These are phyloP conservation scores for Melanotaenia duboulayi DNA, from an alignment of 2,113 vertebrate genomes.

Conservation along the genomic window DNA sequence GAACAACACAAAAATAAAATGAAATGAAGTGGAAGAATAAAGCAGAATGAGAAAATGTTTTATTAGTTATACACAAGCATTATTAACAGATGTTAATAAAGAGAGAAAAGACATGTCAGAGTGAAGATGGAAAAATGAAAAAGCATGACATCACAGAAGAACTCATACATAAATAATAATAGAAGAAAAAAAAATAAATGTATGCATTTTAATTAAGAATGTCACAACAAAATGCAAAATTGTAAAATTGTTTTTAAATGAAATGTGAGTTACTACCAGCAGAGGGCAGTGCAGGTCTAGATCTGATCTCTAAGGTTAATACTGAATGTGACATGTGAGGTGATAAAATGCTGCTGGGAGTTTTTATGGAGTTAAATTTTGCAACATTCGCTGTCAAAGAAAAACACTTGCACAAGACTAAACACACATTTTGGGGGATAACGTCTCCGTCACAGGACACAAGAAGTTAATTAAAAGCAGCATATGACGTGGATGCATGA, in stretches of 20 bases:
- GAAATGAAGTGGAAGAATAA: slow-evolving; percentile 44
- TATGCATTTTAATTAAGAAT: not conserved
- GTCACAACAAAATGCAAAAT: slow-evolving; percentile 14
- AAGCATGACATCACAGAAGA: not conserved
- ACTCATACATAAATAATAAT: not conserved
- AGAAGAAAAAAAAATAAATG: no score
- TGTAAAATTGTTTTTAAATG: not conserved
- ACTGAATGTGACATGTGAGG: not conserved
- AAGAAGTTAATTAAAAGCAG: slow-evolving; percentile 6
- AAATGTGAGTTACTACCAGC: slow-evolving; percentile 20
- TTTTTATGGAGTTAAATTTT: not conserved
- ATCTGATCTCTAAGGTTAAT: not conserved
- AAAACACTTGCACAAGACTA: not conserved
- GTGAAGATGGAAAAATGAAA: slow-evolving; percentile 13
- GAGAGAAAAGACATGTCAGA: slow-evolving; percentile 25
- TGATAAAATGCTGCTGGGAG: not conserved
- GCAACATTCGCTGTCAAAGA: not conserved
- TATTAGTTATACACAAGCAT: slow-evolving; percentile 50
- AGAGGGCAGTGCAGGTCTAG: slow-evolving; percentile 48
- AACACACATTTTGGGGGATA: not conserved
- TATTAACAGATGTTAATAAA: slow-evolving; percentile 23
- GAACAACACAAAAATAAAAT: slow-evolving; percentile 15
- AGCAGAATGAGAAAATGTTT: slow-evolving; percentile 35
- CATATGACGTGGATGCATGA: not conserved
- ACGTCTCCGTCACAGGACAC: not conserved